Base-by-base conservation (phyloP, 2,888 invertebrate genomes). In the Boloria euphrosyne region DNA sequence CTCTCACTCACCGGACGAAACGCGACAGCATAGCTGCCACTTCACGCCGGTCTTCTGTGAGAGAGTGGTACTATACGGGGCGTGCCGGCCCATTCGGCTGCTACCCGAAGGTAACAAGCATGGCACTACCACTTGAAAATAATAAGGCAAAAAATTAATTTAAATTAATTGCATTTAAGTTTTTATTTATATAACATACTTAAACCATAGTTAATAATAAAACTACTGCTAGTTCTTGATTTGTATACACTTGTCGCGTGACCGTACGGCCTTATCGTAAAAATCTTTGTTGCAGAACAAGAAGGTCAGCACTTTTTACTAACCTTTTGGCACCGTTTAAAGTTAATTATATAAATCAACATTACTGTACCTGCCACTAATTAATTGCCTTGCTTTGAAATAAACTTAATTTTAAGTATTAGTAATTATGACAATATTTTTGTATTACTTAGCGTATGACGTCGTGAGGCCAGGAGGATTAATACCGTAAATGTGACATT, bases 251-350 rank as follows among this genome's bases (percentile, higher is more conserved):
- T 55, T 31, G 31, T 65, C 57, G 65, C 65, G 65, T 65, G 65
- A 59, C 65, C 22, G 2, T 46, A 49, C 53, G 18, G n/a, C 51
- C 47, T 47, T 65, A 65, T 65, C 65, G 52, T 62, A 58, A 46
- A 46, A 62, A 51, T 58, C 66, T 63, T 67, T 52, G 47, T 58
- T 44, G 17, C 44, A 22, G 58, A 27, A 71, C 65, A 63, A 67
- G 44, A 69, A 64, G 71, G 69, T 64, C 71, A 71, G 57, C 62
- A 68, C 65, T 46, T 66, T 71, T 66, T 62, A 71, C 63, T 67
- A 71, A 67, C 67, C 69, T 69, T 71, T 71, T 69, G 57, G 38
- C 53, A 66, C 62, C 18, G 44, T 62, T 57, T 62, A 50, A 27
- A 54, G 54, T 38, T 60, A 54, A 61, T 55, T 54, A 65, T 55